Percentiles rank a stretch among this genome's conserved stretches.
These are phyloP conservation scores for Poecilia picta DNA, from an alignment of 2,797 vertebrate genomes.

Conservation along the genomic window DNA sequence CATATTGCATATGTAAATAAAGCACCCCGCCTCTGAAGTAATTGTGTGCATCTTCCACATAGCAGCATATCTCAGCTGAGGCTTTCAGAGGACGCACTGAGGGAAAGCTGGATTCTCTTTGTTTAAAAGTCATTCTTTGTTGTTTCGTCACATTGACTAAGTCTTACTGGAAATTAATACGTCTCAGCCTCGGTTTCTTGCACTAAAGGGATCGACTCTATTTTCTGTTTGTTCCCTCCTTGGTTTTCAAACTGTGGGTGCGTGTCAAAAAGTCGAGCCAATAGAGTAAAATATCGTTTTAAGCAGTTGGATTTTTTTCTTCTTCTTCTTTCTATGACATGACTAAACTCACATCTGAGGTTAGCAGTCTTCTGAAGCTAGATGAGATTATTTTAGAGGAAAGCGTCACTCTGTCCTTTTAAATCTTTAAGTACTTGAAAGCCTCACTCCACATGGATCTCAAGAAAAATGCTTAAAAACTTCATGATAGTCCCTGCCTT, in stretches of 20 bases:
- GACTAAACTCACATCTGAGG: not conserved
- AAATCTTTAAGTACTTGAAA: slow-evolving; percentile 7
- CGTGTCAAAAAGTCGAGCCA: not conserved
- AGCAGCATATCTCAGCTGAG: slow-evolving; percentile 81
- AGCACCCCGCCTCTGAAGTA: slow-evolving; percentile 88
- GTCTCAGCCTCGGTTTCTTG: slow-evolving; percentile 78
- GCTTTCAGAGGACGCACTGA: slow-evolving; percentile 57
- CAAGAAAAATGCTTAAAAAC: not conserved
- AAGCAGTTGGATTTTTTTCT: not conserved
- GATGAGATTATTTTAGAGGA: not conserved
- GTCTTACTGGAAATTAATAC: slow-evolving; percentile 61
- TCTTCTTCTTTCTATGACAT: not conserved
- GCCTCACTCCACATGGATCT: not conserved
- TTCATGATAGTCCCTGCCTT: not conserved
- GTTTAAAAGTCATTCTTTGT: slow-evolving; percentile 85
- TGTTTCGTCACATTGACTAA: slow-evolving; percentile 26
- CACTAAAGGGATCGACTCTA: not conserved
- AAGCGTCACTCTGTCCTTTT: not conserved
- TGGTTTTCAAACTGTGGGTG: not conserved
- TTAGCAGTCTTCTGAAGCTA: not conserved
- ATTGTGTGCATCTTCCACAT: slow-evolving; percentile 94
- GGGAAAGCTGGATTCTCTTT: slow-evolving; percentile 79
- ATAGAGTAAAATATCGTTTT: not conserved
- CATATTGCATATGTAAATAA: slow-evolving; percentile 88
- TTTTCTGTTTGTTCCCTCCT: not conserved